Evolutionary conservation across 1,140 invertebrate genomes (phyloP), one percentile per base, ranked within the genome.

Genomic region (Lethrus apterus): DNA sequence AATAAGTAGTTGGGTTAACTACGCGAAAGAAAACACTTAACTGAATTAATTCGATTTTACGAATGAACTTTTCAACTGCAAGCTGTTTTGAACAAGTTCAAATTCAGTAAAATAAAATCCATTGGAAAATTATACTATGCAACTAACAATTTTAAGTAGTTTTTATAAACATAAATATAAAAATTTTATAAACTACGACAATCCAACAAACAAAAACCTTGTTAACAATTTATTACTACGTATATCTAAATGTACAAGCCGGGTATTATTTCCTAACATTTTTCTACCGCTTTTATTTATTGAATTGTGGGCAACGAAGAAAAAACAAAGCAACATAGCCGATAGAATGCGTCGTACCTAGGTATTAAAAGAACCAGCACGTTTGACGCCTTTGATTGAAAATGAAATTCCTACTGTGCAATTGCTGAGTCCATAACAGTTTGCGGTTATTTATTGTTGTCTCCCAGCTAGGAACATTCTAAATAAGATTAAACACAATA

Each of bases 401-500:
- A 41, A 14, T 24, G 38, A 29, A 41, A 41, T 41, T 41, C 38
- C 38, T 41, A 41, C 38, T 41, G 38, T 41, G 38, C 38, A 41
- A 24, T 41, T 41, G 23, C 38, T 41, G 32, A 18, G 32, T 14
- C 5, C 14, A 18, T 34, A 34, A 34, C 19, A 34, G 32, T 34
- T 18, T 34, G 32, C 32, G 32, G 32, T 34, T 34, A 34, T 34
- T 34, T 34, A 34, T 34, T 18, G 32, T 34, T n/a, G n/a, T n/a
- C n/a, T 18, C 32, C 32, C 17, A 15, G 15, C 32, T 14, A 14
- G 19, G 5, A 34, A 34, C 32, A 18, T 8, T 15, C 32, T 15
- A n/a, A n/a, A n/a, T n/a, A n/a, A n/a, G n/a, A n/a, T n/a, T n/a
- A n/a, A n/a, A n/a, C n/a, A n/a, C n/a, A n/a, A n/a, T n/a, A n/a